Evolutionary conservation across 1,140 invertebrate species (phyloP), one percentile per base, ranked within the genome.

Genomic region (Drosophila tropicalis): DNA sequence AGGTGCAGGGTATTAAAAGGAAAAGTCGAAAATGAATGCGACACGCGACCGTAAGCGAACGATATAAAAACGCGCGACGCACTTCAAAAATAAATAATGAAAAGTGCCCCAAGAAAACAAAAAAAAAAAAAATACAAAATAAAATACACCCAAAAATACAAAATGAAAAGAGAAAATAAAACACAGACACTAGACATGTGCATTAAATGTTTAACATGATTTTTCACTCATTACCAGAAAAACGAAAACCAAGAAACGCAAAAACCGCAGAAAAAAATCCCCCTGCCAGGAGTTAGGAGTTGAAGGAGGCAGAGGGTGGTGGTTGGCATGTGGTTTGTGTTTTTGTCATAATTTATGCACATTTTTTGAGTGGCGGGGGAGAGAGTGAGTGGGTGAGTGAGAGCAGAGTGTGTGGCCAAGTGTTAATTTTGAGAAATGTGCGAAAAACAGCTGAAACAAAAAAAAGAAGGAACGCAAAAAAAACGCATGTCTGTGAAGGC

Each of bases 341-440:
- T 89, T 87, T 89, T 80, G 76, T 80, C 84, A 89, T 87, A 87
- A 87, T 87, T 89, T 87, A 89, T 89, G 84, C 84, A 76, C 66
- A 76, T 77, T 75, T 72, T 29, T 29, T 29, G 29, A 29, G 67
- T 67, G 29, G 60, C 9, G 34, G 34, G 58, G 29, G 39, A 17
- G 51, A 51, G 70, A 36, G 71, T 5, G 47, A 25, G 67, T 25
- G 44, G 41, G 74, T 34, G 80, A 47, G 71, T 5, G 47, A 25
- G 71, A 34, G 44, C 12, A 41, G 51, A 44, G 69, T 62, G 79
- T 62, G 68, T 66, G 62, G 68, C 83, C 71, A 82, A 87, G 82
- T 83, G 82, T 86, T 86, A 86, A 87, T 86, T 87, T 86, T 71
- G 63, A 67, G 69, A 64, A 75, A 76, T 71, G 72, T 65, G 56